Evolutionary conservation across 2,888 invertebrate species (phyloP).

Genomic region (Sipha maydis): DNA sequence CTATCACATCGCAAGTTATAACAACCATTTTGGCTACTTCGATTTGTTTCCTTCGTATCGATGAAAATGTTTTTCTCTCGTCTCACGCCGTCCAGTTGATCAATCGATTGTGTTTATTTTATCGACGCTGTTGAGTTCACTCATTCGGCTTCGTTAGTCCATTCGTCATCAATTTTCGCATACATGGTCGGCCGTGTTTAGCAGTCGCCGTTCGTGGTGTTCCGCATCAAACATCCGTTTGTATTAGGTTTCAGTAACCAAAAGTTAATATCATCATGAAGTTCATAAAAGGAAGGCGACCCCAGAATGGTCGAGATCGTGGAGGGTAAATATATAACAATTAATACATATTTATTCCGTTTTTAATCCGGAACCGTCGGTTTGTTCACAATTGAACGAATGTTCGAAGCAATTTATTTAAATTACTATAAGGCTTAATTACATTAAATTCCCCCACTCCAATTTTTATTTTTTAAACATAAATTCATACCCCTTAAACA

Average conservation of each 20-base stretch:
- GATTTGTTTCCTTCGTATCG: not conserved
- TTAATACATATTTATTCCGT: not conserved
- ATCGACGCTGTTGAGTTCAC: too few species aligned
- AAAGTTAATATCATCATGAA: constrained; percentile 31
- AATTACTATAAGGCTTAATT: not conserved
- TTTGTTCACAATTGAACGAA: not conserved
- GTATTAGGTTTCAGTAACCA: constrained; percentile 21
- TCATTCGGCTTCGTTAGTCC: not conserved
- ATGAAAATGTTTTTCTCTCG: not conserved
- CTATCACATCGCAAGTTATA: not conserved
- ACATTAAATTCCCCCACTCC: not conserved
- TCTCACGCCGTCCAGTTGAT: not conserved
- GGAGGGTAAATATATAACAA: constrained; percentile 47
- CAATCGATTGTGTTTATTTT: not conserved
- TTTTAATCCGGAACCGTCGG: too few species aligned
- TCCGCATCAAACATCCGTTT: not conserved
- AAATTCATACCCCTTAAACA: too few species aligned
- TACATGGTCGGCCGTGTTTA: not conserved
- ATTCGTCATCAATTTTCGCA: too few species aligned
- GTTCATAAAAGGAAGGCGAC: constrained; percentile 51
- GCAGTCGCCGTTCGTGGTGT: not conserved
- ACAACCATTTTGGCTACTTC: not conserved
- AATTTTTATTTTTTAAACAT: too few species aligned
- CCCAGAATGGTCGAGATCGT: constrained; percentile 41
- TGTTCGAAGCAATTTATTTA: not conserved